Base-by-base conservation (phyloP, 2,888 invertebrate genomes). In the Rhogogaster chlorosoma region DNA sequence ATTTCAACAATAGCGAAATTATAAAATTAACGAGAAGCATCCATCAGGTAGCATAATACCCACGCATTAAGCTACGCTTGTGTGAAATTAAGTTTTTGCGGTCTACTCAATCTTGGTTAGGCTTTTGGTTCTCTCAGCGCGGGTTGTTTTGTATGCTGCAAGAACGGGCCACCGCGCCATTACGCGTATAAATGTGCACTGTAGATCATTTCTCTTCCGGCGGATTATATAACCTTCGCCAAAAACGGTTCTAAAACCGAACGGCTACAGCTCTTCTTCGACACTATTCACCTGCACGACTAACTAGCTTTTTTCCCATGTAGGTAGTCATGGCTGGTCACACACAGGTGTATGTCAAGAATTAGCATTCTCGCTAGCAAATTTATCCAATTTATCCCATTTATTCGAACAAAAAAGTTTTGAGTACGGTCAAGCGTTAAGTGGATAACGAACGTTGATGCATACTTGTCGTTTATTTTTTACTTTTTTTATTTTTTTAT, bases 21-120 rank as follows among this genome's bases (percentile, higher is more conserved):
- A 90, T 90, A 89, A 90, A 91, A 91, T 90, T 91, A 91, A 91
- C 89, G 91, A 90, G 89, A 88, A 86, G 86, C 90, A 91, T 91
- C 90, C 88, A 89, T 91, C 91, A 90, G 88, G 87, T 83, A 85
- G 78, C 86, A 87, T 90, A 90, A 89, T 89, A 87, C 88, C 88
- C 78, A 86, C 61, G 86, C 88, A 90, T 91, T 90, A 88, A 89
- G 86, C 87, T 83, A 86, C 80, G 86, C 83, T 85, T 85, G 84
- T 82, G 85, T 83, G 87, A 87, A 87, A 87, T 87, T 73, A 88
- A 88, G 86, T 89, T 90, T 91, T 89, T 87, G 85, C 86, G 85
- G 86, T 73, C 87, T 87, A 89, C 89, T 91, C 90, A 87, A 90
- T 91, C 90, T 89, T 89, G 88, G 89, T 91, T 90, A 82, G 73